phyloP scores from a whole-genome alignment of 2,113 vertebrate species.

The Formicarius rufipectus region DNA sequence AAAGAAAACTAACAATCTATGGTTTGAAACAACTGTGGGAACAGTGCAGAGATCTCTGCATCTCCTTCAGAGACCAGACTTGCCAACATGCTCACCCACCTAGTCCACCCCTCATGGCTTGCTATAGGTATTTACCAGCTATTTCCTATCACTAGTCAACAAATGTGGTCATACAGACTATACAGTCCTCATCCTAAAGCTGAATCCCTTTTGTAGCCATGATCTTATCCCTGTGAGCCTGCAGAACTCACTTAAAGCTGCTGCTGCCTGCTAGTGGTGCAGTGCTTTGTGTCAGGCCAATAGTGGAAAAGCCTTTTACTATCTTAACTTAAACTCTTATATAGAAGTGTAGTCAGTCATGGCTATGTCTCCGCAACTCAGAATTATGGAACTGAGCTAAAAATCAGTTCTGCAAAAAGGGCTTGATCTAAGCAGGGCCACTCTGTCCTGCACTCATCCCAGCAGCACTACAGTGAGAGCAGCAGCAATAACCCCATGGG shows the following conservation, averaged over 20 bases:
- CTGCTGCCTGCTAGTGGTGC: constrained; percentile 15
- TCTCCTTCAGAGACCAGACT: not conserved
- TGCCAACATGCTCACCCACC: not conserved
- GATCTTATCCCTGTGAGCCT: not conserved
- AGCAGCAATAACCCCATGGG: not conserved
- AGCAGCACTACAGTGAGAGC: not conserved
- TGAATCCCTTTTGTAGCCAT: not conserved
- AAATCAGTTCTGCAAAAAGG: not conserved
- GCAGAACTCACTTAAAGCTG: not conserved
- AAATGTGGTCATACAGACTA: not conserved
- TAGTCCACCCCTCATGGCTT: not conserved
- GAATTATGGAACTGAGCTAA: not conserved
- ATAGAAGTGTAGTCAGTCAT: not conserved
- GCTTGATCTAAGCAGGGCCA: not conserved
- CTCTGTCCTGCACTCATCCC: not conserved
- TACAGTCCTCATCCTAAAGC: not conserved
- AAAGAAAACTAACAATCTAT: not conserved
- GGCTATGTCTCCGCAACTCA: not conserved
- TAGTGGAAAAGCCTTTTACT: not conserved
- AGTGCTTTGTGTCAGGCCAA: not conserved
- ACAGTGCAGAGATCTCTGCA: not conserved
- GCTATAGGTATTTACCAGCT: not conserved
- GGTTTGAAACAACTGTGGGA: not conserved
- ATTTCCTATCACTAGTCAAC: not conserved
- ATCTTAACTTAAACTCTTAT: not conserved